phyloP scores from a whole-genome alignment of 2,113 vertebrate genomes.

The Catharus bicknelli region DNA sequence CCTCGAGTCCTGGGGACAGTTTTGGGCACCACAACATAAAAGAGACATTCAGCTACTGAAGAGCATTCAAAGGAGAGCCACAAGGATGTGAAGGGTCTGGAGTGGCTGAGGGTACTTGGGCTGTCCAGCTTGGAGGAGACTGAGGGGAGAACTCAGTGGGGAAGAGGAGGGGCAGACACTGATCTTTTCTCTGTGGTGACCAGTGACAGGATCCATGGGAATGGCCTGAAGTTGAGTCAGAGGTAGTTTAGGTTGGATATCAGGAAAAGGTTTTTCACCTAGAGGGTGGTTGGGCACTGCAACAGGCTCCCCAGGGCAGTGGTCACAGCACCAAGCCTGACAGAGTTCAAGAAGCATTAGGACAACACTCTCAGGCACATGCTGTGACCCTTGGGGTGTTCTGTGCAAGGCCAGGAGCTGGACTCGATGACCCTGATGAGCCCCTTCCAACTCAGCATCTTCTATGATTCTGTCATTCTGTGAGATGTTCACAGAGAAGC shows the following conservation, averaged over 20 bases:
- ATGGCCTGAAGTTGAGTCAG: neutral
- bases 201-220: neutral
- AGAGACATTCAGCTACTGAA: neutral
- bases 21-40: neutral
- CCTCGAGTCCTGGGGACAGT: fast-evolving
- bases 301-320: neutral
- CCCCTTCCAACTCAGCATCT: neutral
- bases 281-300: neutral
- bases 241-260: neutral
- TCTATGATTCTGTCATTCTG: fast-evolving
- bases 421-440: neutral
- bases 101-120: neutral
- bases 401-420: neutral
- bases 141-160: neutral
- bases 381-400: neutral
- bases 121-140: neutral
- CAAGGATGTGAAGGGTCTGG: neutral
- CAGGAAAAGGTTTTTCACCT: neutral
- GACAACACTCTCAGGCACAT: neutral
- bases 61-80: neutral
- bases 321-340: neutral
- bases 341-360: neutral
- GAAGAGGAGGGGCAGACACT: neutral
- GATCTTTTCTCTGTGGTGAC: neutral
- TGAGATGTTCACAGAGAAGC: neutral